Base-by-base conservation (phyloP, 2,888 invertebrate species). In the Apamea epomidion region DNA sequence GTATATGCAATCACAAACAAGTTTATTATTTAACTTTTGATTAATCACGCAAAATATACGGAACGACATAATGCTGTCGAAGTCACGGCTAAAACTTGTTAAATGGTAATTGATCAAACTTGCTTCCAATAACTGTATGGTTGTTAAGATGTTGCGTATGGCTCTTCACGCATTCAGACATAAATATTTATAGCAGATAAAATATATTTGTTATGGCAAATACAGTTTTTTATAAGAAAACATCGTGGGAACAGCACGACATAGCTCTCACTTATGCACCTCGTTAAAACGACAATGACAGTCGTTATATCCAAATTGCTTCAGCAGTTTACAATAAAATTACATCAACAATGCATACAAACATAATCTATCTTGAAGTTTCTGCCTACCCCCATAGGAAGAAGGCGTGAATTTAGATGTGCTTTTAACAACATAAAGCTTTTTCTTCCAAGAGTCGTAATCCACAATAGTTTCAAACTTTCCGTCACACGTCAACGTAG, bases 11-110 rank as follows among this genome's bases (percentile, higher is more conserved):
- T 76, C 25, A 48, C 32, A 54, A 80, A 76, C 87, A 18, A 48
- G 87, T 83, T 83, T 84, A 74, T 84, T 74, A 80, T 87, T 83
- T 83, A 85, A 85, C 80, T 68, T 83, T 76, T 69, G 58, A 74
- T 85, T 76, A 25, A 70, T 45, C 80, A 83, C 76, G 73, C 70
- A 76, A 71, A 62, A 32, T 75, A 25, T 60, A 68, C 74, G 62
- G 32, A 74, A 58, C 32, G 29, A 29, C 48, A 12, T 42, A 67
- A 67, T 73, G n/a, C 12, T n/a, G 60, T 16, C 0, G 62, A 45
- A 73, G 82, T 78, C 82, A 84, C 86, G 77, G 73, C 21, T 48
- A n/a, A 54, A 74, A 78, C 70, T 25, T 54, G 72, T 70, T 64
- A 83, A 76, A 84, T 51, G 51, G 51, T 25, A 68, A 83, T 76